Evolutionary conservation across 2,888 invertebrate genomes (phyloP), one percentile per base, ranked within the genome.

Genomic region (Plusia festucae): DNA sequence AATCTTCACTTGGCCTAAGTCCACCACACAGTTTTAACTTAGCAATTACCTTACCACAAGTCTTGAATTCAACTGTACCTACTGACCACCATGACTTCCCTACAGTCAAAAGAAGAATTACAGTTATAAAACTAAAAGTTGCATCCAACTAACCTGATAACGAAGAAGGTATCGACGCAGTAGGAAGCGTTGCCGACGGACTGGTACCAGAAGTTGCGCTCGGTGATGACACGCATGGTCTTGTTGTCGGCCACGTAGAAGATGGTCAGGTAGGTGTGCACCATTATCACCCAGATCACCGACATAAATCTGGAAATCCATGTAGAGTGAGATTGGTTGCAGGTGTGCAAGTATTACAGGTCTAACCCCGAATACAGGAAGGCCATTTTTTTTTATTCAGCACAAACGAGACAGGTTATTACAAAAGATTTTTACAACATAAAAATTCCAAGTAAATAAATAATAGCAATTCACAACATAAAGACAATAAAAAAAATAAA

Each of bases 131-230:
- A 1, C 18, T n/a, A 13, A 4, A 34, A 58, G 27, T 18, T 44
- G 46, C 58, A 53, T 53, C n/a, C 54, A 58, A 74, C 73, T 62
- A 82, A 98, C 97, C 98, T 97, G 77, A 98, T 97, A 82, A 97
- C 98, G 93, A 98, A 98, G 92, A 98, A 98, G 6, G 97, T 97
- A 85, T 98, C 98, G 52, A 98, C 98, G 55, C 98, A 97, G 87
- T 97, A 98, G 7, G 97, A 97, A 0, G 98, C 98, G 89, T 98
- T 98, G 66, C 97, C 97, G 66, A 98, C 97, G 0, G 97, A 97
- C 89, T 98, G 98, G 90, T 97, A 98, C 91, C 97, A 95, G 88
- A 97, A 97, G 80, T 97, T 96, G 63, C 97, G 95, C 88, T 98
- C 98, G 0, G 97, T 97, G 73, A 97, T 95, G 1, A 96, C 96